Base-by-base conservation (phyloP, 2,113 vertebrate genomes). In the Catharus minimus region DNA sequence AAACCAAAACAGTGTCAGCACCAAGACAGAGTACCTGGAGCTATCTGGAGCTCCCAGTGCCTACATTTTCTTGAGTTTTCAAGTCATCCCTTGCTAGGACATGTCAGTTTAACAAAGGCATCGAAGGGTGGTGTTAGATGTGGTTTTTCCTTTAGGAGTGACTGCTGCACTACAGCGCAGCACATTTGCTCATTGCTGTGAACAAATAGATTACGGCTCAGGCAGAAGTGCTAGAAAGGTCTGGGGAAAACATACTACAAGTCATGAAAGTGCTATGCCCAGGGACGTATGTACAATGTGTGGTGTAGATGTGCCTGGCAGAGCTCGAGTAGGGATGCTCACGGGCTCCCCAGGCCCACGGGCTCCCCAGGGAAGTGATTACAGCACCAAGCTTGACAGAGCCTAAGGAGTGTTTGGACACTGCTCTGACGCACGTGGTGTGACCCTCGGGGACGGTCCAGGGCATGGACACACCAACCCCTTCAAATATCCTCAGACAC, bases 341-440 rank as follows among this genome's bases (percentile, higher is more conserved):
- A n/a, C 0, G 6, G 14, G 23, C 23, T 46, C n/a, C 58, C 28
- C 2, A 3, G 1, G 23, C 28, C 7, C 41, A 16, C 2, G 30
- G 10, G 26, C 44, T 58, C 10, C 8, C 8, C 38, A n/a, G 3
- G 23, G 4, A 44, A n/a, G n/a, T 4, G 60, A 22, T 7, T 6
- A 16, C 11, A n/a, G 23, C 50, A 32, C 21, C 26, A n/a, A 38
- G n/a, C 27, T 10, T 8, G 38, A 20, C 24, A 39, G 19, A 46
- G 10, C 3, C 6, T 21, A 27, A 2, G 8, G 24, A 47, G 38
- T 3, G 10, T 10, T n/a, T 20, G 38, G 18, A 50, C 58, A 36
- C 21, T 5, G 18, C 16, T 38, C 38, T 57, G 27, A 20, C 0
- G 3, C 5, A n/a, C n/a, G n/a, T 0, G 23, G 13, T 7, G 62